Evolutionary conservation across 2,888 invertebrate genomes (phyloP), one percentile per base, ranked within the genome.

Genomic region (Linnaemya vulpina): DNA sequence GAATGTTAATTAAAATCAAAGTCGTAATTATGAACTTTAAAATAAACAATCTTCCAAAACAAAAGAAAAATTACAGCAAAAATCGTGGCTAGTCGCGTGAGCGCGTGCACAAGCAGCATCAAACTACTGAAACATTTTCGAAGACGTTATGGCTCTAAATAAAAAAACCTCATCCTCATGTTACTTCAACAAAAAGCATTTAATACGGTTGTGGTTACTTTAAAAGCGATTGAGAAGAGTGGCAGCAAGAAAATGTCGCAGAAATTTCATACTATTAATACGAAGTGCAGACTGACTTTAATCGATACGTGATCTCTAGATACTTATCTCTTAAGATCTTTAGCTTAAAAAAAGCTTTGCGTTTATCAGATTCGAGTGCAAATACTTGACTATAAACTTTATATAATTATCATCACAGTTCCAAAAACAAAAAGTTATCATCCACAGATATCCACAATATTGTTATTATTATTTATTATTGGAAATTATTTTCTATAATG

Each of bases 241-340:
- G 55, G 60, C 51, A 75, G 76, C 49, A 17, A 58, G 46, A 58
- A 73, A 38, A 53, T 49, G 68, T 63, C 35, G 3, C 15, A 78
- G 40, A 51, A 53, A 53, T 17, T 46, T 58, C 38, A 46, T 17
- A 63, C 17, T 30, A 3, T 3, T 30, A 3, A 30, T 30, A 43
- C 30, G 53, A 70, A 73, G 35, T 73, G 73, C 46, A 73, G 53
- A 55, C 63, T 82, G 55, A 51, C 60, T 78, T 73, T 82, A 82
- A 86, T 86, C 86, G 88, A 87, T 87, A 88, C 87, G 88, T 87
- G 88, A 88, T 88, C 88, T 84, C 78, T 68, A 78, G 87, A 87
- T 87, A 87, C 86, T 88, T 88, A 88, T 88, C 88, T 86, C 75
- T 65, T 76, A 83, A 82, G 78, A 85, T 85, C 85, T 84, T 82